Evolutionary conservation across 2,113 vertebrate genomes (phyloP), one percentile per base, ranked within the genome.

Genomic region (Pipa parva): DNA sequence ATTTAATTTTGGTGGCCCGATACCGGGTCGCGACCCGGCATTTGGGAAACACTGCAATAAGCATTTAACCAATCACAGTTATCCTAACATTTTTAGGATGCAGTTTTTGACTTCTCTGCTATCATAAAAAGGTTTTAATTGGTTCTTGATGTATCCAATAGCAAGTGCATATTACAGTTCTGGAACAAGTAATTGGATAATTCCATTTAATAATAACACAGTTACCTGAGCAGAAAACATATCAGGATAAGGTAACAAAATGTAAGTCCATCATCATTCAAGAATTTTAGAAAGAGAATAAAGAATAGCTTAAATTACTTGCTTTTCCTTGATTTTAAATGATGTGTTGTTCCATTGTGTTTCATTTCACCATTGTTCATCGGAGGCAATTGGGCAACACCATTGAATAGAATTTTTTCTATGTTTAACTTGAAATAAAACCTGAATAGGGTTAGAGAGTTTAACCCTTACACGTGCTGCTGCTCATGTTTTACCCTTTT

Each of bases 341-440:
- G 52, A 68, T 68, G 66, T 70, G 66, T n/a, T n/a, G n/a, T 70
- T 70, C 57, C 21, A 61, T 70, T 70, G 66, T 70, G 66, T 54
- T 59, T 61, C 17, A 70, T 61, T 60, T 70, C 54, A 60, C 58
- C 42, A 70, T 70, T 70, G 66, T 70, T 60, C 45, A 26, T n/a
- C 24, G 5, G 15, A 15, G 11, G 13, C 24, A 49, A 70, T 42
- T 70, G 24, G 58, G 49, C 33, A 70, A 45, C 50, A 7, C 27
- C 25, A 54, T 54, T 61, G 48, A 70, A 70, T 70, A 24, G 49
- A 21, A 70, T 70, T 70, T 70, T 70, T 54, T 52, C 50, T 57
- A 42, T 33, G 66, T 69, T 60, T 70, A 70, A 21, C 33, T 42
- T 39, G 49, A 61, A 70, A 61, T 61, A 11, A 70, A 61, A 70